Percentiles rank a stretch among this genome's conserved stretches.
Evolutionary conservation across 2,888 invertebrate species (phyloP).

Genomic region (Lordiphosa andalusiaca): DNA sequence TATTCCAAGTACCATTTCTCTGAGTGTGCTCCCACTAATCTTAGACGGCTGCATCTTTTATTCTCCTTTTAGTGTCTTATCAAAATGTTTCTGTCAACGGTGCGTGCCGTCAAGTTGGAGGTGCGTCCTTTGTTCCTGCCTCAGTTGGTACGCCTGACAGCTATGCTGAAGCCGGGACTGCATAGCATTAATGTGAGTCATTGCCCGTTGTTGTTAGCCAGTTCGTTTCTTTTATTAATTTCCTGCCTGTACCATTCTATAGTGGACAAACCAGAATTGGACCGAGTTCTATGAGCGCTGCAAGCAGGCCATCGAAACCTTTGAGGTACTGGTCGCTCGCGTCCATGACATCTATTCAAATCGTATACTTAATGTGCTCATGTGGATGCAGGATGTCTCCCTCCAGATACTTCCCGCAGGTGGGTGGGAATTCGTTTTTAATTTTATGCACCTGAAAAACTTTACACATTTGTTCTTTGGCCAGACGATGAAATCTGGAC

Average conservation of each 20-base stretch:
- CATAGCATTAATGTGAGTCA: constrained; percentile 84
- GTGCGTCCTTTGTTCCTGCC: constrained; percentile 94
- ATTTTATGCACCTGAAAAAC: constrained; percentile 51
- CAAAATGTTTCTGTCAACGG: constrained; percentile 87
- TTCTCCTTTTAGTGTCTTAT: constrained; percentile 84
- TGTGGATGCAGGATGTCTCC: constrained; percentile 92
- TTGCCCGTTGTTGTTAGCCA: neutral
- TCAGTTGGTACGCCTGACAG: constrained; percentile 91
- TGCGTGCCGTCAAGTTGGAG: constrained; percentile 89
- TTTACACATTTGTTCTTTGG: constrained; percentile 62
- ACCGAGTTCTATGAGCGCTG: constrained; percentile 88
- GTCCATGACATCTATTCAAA: constrained; percentile 95
- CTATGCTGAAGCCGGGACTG: constrained; percentile 90
- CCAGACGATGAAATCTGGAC: constrained; percentile 91
- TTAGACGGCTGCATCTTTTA: neutral
- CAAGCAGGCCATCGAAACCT: constrained; percentile 88
- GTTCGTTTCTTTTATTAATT: neutral
- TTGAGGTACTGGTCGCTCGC: constrained; percentile 88
- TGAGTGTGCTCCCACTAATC: neutral
- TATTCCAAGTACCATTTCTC: too few species aligned
- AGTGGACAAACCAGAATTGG: constrained; percentile 94
- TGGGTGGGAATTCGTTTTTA: constrained; percentile 22
- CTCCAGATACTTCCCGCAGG: constrained; percentile 89
- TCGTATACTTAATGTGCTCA: constrained; percentile 92
- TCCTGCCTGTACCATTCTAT: neutral